Base-by-base conservation (phyloP, 1,140 invertebrate genomes). In the Antheraea mylitta region DNA sequence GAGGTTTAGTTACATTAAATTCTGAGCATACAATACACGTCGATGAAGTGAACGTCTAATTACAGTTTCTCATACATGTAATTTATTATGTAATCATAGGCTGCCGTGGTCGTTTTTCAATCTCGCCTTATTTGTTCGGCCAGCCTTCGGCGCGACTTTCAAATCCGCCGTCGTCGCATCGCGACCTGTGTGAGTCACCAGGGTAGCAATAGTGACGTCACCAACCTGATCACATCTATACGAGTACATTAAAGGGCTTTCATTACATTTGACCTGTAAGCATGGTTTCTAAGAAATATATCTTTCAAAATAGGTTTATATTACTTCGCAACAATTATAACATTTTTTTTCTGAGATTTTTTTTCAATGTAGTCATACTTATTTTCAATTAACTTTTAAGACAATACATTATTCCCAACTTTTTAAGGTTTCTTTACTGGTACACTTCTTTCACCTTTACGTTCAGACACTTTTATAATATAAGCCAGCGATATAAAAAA, bases 271-370 rank as follows among this genome's bases (percentile, higher is more conserved):
- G 67, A 68, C 69, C 76, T 59, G 71, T 36, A 18, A 42, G 59
- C 65, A 73, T 73, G 73, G 68, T 18, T 83, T 85, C 80, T 75
- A 67, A 77, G 83, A 85, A 88, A 53, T 72, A 75, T 13, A 16
- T 53, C 45, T 11, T 53, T 53, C 11, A 42, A 42, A 42, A 42
- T 42, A 42, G 11, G 38, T 9, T 42, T 53, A 53, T 13, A 53
- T 53, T 53, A 16, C 45, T n/a, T 13, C 16, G 16, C 16, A 53
- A 16, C 45, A 10, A 53, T 16, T 53, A 53, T 53, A 53, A 53
- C n/a, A 7, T 9, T 48, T 13, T 48, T 10, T 13, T 48, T 13
- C 45, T 61, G 18, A 59, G 58, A 8, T 60, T 19, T 30, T 63
- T 70, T n/a, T n/a, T n/a, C n/a, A n/a, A n/a, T n/a, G n/a, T n/a